Evolutionary conservation across 1,140 invertebrate genomes (phyloP).

Genomic region (Micrasema minimum): DNA sequence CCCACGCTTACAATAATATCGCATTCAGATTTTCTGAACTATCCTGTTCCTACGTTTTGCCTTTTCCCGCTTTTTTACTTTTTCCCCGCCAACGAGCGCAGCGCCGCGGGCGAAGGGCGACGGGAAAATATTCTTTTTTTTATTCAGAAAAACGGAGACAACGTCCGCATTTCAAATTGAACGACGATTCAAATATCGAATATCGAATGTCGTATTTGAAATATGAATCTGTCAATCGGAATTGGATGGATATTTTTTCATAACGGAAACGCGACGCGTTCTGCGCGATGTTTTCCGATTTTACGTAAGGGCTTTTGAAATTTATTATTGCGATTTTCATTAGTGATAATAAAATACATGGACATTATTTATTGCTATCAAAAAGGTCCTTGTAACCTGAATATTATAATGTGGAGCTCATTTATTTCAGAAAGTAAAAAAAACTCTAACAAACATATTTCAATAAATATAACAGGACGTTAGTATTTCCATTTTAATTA

Average conservation of each 20-base stretch:
- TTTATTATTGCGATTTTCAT: conserved; percentile 5
- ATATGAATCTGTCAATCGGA: conserved; percentile 41
- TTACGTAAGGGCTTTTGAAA: not conserved
- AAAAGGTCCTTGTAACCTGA: too few relatives aligned
- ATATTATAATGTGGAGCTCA: too few relatives aligned
- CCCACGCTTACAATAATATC: conserved; percentile 1
- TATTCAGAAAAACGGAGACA: conserved; percentile 31
- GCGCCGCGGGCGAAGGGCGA: conserved; percentile 10
- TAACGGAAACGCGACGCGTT: conserved; percentile 17
- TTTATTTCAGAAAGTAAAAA: too few relatives aligned
- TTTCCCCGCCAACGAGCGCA: conserved; percentile 11
- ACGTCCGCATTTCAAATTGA: conserved; percentile 39
- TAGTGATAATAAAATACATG: not conserved
- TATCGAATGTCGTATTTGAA: conserved; percentile 41
- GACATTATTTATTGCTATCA: not conserved
- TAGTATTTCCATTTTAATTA: too few relatives aligned
- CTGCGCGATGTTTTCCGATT: conserved; percentile 7
- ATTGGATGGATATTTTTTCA: conserved; percentile 36
- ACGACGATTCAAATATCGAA: conserved; percentile 40
- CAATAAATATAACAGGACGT: too few relatives aligned
- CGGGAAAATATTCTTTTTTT: conserved; percentile 29
- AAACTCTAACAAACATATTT: too few relatives aligned
- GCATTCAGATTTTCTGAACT: not conserved
- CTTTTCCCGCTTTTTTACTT: not conserved
- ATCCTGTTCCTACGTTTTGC: too few relatives aligned